Evolutionary conservation across 2,888 invertebrate species (phyloP), one percentile per base, ranked within the genome.

Genomic region (Sarcophaga caerulescens): DNA sequence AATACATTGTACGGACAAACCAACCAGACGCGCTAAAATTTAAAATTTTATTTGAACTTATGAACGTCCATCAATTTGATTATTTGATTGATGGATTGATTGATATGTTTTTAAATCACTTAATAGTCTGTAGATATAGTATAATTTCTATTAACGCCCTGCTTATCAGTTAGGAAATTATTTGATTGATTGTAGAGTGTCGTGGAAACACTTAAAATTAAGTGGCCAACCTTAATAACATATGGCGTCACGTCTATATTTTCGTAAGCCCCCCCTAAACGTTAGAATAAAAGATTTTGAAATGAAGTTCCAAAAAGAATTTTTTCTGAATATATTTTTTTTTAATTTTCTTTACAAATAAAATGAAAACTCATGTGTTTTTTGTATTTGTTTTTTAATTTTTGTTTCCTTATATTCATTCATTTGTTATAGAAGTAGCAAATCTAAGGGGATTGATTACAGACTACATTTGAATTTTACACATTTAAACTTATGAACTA

Each of bases 401-500:
- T 74, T 78, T 74, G 17, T 80, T 66, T 76, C 10, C 35, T 35
- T 35, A 35, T 35, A 35, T 35, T 35, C 35, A 35, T 35, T 35
- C 35, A 35, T 35, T 35, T 35, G 35, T 35, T 35, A 35, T 65
- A 76, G 69, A 76, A 74, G 80, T 83, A 85, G 80, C 84, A 86
- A 86, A 86, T 86, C 86, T 86, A 84, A 66, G 68, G 68, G 35
- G 35, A 2, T 35, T 35, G 35, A 57, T 79, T 84, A 84, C 59
- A 75, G 68, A 70, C 84, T 84, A 79, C 74, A 65, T 73, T 35
- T 35, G 76, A 85, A 77, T 35, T 35, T 83, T 86, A 86, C 65
- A 84, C 73, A 81, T 77, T 74, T 81, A 86, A 57, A 66, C 84
- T 86, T 86, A 86, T 84, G 81, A 77, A 86, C 86, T 86, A 86